Percentiles rank a stretch among this genome's conserved stretches.
These are phyloP conservation scores for Muschampia plurimacula DNA, from an alignment of 2,888 invertebrate species.

Conservation along the genomic window DNA sequence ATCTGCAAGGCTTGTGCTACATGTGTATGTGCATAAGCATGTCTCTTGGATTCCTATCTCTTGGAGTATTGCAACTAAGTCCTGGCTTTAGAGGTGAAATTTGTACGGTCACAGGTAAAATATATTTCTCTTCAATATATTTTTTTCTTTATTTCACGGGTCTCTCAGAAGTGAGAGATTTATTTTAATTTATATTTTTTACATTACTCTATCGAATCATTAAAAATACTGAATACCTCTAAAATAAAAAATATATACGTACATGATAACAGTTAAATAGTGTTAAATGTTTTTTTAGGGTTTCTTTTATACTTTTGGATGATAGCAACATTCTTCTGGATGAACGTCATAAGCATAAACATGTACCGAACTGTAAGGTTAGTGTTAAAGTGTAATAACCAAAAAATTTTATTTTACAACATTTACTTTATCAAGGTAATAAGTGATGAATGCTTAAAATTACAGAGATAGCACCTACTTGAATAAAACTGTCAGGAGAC, in stretches of 20 bases:
- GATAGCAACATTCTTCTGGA: conserved; percentile 90
- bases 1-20: conserved; percentile 88
- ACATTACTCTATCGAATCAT: background rate
- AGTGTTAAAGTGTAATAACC: conserved; percentile 60
- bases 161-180: background rate
- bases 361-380: conserved; percentile 88
- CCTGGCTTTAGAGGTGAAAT: conserved; percentile 61
- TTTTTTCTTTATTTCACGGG: background rate
- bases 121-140: background rate
- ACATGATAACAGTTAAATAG: background rate
- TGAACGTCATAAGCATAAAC: conserved; percentile 89
- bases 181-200: background rate
- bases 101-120: conserved; percentile 83
- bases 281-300: conserved; percentile 65
- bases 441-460: background rate
- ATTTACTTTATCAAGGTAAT: background rate
- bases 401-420: background rate
- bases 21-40: conserved; percentile 87
- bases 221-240: background rate
- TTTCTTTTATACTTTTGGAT: conserved; percentile 87
- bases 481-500: conserved; percentile 78
- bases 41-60: conserved; percentile 84
- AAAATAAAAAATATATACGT: background rate
- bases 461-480: conserved; percentile 70
- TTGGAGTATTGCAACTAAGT: conserved; percentile 85